These are phyloP conservation scores for Liopterus haemorrhoidalis DNA, from an alignment of 2,888 invertebrate species.

Conservation along the genomic window DNA sequence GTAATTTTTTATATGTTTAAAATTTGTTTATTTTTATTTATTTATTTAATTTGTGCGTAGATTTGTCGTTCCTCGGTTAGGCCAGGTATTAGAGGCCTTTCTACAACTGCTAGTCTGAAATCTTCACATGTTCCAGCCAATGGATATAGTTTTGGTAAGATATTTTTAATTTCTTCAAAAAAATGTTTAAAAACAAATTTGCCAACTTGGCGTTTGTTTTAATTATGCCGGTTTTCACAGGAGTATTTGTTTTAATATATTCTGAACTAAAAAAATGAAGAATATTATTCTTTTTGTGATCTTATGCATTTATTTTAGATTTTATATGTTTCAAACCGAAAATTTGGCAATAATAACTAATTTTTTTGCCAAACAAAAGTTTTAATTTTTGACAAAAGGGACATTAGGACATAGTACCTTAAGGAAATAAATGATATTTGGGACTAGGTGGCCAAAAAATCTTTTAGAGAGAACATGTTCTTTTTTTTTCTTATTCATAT, in stretches of 20 bases:
- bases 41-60: constrained; percentile 19
- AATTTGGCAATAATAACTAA: too few species aligned
- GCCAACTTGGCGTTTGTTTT: neutral
- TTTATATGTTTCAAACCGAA: too few species aligned
- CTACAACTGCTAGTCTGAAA: constrained; percentile 19
- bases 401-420: too few species aligned
- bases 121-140: constrained; percentile 18
- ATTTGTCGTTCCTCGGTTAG: constrained; percentile 16
- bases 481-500: too few species aligned
- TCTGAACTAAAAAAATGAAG: neutral
- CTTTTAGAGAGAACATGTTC: too few species aligned
- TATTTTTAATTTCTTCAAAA: neutral
- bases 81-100: constrained; percentile 21
- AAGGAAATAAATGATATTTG: too few species aligned
- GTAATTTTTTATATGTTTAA: constrained; percentile 5
- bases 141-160: constrained; percentile 30
- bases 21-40: constrained; percentile 1
- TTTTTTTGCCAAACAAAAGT: neutral
- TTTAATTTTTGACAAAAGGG: neutral
- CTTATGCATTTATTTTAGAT: neutral
- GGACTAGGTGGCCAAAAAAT: too few species aligned
- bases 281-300: neutral
- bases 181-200: constrained; percentile 2
- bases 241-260: neutral
- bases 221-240: neutral